Evolutionary conservation across 2,888 invertebrate species (phyloP).

Genomic region (Galerucella nymphaeae): DNA sequence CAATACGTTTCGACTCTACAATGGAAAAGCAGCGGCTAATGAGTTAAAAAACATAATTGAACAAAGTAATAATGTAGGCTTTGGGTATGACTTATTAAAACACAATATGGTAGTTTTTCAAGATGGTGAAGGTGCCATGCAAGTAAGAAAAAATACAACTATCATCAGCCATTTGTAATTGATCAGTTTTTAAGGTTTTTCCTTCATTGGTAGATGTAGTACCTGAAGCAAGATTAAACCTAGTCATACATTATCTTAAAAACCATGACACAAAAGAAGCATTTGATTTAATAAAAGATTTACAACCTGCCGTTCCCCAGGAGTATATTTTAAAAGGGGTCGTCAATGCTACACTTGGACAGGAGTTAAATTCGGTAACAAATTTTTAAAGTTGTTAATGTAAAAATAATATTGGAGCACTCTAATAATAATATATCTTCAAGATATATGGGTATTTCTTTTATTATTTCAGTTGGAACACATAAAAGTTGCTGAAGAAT

Average conservation of each 20-base stretch:
- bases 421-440: too few species aligned
- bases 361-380: conserved; percentile 87
- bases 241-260: conserved; percentile 93
- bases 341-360: conserved; percentile 92
- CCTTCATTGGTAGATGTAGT: conserved; percentile 94
- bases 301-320: conserved; percentile 93
- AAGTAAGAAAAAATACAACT: conserved; percentile 67
- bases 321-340: conserved; percentile 98
- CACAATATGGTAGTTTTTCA: conserved; percentile 97
- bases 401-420: too few species aligned
- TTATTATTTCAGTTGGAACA: conserved; percentile 82
- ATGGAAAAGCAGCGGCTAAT: conserved; percentile 93
- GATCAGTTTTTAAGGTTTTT: conserved; percentile 68
- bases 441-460: background rate
- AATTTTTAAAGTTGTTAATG: too few species aligned
- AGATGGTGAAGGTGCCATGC: conserved; percentile 92
- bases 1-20: conserved; percentile 87
- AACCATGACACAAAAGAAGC: conserved; percentile 91
- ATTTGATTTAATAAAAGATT: conserved; percentile 86
- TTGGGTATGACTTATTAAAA: conserved; percentile 91
- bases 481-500: conserved; percentile 94
- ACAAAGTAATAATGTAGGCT: conserved; percentile 77
- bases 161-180: background rate
- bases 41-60: conserved; percentile 85
- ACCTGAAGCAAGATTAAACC: conserved; percentile 94